phyloP scores from a whole-genome alignment of 2,888 invertebrate species.

The Ennomos quercinarius region DNA sequence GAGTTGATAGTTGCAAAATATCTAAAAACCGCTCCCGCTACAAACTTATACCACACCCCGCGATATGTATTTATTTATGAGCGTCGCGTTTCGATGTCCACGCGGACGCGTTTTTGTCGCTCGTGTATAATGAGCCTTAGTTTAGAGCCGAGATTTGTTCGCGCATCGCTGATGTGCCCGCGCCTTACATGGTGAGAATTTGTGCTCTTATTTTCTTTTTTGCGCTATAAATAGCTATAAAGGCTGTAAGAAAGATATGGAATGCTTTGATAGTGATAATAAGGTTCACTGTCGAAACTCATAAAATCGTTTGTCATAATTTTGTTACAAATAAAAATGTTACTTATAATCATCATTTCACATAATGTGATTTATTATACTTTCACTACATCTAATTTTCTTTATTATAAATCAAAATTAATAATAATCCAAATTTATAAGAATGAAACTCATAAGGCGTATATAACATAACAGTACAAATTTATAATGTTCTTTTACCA shows the following conservation, averaged over 20 bases:
- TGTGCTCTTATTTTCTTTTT: constrained; percentile 35
- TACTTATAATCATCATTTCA: no score
- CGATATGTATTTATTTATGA: constrained; percentile 80
- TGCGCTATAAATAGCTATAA: constrained; percentile 25
- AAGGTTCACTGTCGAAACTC: no score
- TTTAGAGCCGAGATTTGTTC: constrained; percentile 41
- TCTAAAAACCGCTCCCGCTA: constrained; percentile 14
- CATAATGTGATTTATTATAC: no score
- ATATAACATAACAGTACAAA: no score
- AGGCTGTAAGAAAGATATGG: constrained; percentile 2
- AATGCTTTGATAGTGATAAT: constrained; percentile 12
- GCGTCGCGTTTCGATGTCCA: constrained; percentile 73
- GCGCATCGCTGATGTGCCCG: constrained; percentile 31
- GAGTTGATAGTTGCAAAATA: no score
- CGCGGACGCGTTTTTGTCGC: constrained; percentile 74
- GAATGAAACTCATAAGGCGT: no score
- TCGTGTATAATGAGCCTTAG: constrained; percentile 58
- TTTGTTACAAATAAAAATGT: no score
- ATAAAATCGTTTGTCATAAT: no score
- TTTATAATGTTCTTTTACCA: no score
- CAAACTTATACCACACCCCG: constrained; percentile 39
- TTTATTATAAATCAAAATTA: no score
- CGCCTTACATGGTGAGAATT: constrained; percentile 41
- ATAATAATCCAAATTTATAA: no score
- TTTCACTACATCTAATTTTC: no score